phyloP scores from a whole-genome alignment of 2,888 invertebrate species.

The Stegophylla sp. region DNA sequence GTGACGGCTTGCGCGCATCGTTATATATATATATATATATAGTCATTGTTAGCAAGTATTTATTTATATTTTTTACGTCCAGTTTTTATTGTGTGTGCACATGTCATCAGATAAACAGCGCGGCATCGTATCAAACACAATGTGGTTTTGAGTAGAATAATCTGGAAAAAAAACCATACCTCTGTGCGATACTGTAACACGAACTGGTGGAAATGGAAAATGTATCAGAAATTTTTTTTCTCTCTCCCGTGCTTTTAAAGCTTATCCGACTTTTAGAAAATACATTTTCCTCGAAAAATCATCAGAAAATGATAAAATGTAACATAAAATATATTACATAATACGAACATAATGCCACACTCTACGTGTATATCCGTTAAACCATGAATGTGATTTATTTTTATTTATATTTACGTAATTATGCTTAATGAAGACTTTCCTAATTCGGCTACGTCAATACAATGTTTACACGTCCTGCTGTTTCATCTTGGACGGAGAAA shows the following conservation, averaged over 20 bases:
- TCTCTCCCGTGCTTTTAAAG: too few species aligned
- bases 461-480: too few species aligned
- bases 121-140: conserved; percentile 5
- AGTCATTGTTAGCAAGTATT: conserved; percentile 15
- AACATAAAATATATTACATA: not conserved
- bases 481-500: too few species aligned
- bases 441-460: too few species aligned
- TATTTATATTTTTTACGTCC: conserved; percentile 3
- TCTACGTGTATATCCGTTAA: not conserved
- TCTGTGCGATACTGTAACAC: not conserved
- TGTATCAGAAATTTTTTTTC: not conserved
- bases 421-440: too few species aligned
- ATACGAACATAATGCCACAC: not conserved
- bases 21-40: too few species aligned
- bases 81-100: not conserved
- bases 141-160: conserved; percentile 19
- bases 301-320: not conserved
- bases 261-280: not conserved
- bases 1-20: too few species aligned
- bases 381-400: not conserved
- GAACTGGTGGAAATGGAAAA: not conserved
- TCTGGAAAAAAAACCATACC: not conserved
- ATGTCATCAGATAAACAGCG: conserved; percentile 19
- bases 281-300: not conserved
- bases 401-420: too few species aligned